Base-by-base conservation (phyloP, 1,140 invertebrate species). In the Drosophila jambulina region DNA sequence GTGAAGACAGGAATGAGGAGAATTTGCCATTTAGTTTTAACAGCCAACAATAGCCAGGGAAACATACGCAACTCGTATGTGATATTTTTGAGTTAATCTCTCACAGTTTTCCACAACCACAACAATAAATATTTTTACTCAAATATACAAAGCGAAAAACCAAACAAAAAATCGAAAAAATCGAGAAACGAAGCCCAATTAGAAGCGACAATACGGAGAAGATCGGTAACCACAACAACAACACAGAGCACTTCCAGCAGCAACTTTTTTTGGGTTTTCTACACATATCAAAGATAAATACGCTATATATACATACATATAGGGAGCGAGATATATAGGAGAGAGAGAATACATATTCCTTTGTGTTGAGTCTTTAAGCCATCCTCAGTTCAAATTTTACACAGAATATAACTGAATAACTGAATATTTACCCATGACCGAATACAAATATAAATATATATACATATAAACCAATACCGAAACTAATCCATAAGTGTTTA, bases 11-110 rank as follows among this genome's bases (percentile, higher is more conserved):
- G 69, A 25, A 32, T 17, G 43, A 46, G 54, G 54, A 59, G 68
- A 32, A 49, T 72, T 72, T 71, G 36, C 53, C 81, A 91, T 92
- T 93, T 91, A 92, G 83, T 92, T 92, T 83, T 84, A 93, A 82
- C 69, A 88, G 78, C 82, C 85, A 92, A 92, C 91, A 92, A 92
- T 92, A 92, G 91, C 91, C 87, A 91, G 91, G 91, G 91, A 92
- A 92, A 91, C 91, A 92, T 92, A 92, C 91, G 80, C 80, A 92
- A 92, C 91, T 91, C 91, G 91, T 91, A 92, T 92, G 91, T 92
- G 91, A 92, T 92, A 92, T 92, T 92, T 92, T 92, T 91, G 78
- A 80, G 85, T 88, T 88, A 56, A 78, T 86, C 82, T 87, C 83
- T 88, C 61, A 80, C 70, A 53, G 57, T 75, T 75, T 75, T 75